These are phyloP conservation scores for Lepidochitona cinerea DNA, from an alignment of 2,888 invertebrate genomes.

Conservation along the genomic window DNA sequence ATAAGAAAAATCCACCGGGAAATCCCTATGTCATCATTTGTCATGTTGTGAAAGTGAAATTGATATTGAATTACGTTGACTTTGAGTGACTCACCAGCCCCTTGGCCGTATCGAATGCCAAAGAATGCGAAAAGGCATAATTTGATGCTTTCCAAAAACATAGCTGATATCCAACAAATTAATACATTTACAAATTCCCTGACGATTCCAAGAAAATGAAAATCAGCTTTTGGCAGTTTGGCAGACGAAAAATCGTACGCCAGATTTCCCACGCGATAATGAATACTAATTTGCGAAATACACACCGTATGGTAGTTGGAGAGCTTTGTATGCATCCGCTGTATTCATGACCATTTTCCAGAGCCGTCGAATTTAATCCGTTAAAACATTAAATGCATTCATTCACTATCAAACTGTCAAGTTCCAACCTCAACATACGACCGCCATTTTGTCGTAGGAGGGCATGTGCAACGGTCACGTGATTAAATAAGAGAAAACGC, in stretches of 20 bases:
- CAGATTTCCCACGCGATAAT: not conserved
- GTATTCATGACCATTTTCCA: slow-evolving; percentile 51
- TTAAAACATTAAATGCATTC: not conserved
- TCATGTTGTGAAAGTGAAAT: too few species aligned
- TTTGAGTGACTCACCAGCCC: too few species aligned
- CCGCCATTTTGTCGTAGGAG: slow-evolving; percentile 31
- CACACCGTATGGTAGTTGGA: slow-evolving; percentile 58
- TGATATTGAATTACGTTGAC: too few species aligned
- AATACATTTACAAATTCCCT: not conserved
- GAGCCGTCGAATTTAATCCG: not conserved
- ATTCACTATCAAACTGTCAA: slow-evolving; percentile 18
- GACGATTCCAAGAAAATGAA: not conserved
- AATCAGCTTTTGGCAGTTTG: not conserved
- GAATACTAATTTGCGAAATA: not conserved
- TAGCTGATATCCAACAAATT: too few species aligned
- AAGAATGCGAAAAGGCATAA: too few species aligned
- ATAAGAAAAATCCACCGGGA: too few species aligned
- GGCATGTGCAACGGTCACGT: slow-evolving; percentile 45
- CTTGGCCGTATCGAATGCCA: too few species aligned
- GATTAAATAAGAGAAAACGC: slow-evolving; percentile 22
- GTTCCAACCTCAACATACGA: slow-evolving; percentile 10
- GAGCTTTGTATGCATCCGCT: slow-evolving; percentile 55
- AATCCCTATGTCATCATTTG: too few species aligned
- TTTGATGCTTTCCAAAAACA: not conserved
- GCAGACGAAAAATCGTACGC: not conserved